Conservation (phyloP, 2,888 invertebrate species). For the Leucophenga maculata region DNA sequence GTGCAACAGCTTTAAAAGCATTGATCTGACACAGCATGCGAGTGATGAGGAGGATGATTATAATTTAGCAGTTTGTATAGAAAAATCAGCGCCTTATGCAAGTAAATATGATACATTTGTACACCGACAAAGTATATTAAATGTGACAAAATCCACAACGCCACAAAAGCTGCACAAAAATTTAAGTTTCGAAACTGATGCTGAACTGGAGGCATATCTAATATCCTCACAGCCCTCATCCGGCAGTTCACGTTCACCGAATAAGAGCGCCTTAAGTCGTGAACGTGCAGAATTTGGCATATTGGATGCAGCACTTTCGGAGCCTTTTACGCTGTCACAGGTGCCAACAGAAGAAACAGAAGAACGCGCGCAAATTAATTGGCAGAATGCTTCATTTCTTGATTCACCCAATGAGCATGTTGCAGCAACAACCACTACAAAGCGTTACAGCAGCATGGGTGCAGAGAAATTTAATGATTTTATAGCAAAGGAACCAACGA, state of each 20-base stretch:
- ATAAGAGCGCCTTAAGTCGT: slow-evolving; percentile 50
- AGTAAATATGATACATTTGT: too few relatives aligned
- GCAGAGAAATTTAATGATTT: slow-evolving; percentile 55
- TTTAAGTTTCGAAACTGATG: slow-evolving; percentile 36
- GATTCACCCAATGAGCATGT: slow-evolving; percentile 46
- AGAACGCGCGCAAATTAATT: slow-evolving; percentile 41
- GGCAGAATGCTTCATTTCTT: slow-evolving; percentile 63
- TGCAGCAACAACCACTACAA: slow-evolving; percentile 39
- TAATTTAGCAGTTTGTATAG: too few relatives aligned
- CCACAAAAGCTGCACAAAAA: not conserved
- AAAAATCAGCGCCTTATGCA: too few relatives aligned
- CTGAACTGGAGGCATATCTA: slow-evolving; percentile 48
- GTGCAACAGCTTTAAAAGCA: too few relatives aligned
- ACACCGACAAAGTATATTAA: too few relatives aligned
- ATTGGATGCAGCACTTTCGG: slow-evolving; percentile 56
- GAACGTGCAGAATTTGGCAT: slow-evolving; percentile 67
- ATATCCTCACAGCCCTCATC: slow-evolving; percentile 27
- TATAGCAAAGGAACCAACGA: slow-evolving; percentile 33
- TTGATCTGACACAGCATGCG: too few relatives aligned
- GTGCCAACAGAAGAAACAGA: slow-evolving; percentile 29
- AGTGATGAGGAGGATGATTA: slow-evolving; percentile 2
- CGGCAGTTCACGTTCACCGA: slow-evolving; percentile 44
- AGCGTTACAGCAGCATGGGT: slow-evolving; percentile 49
- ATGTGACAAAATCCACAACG: too few relatives aligned
- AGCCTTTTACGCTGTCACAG: slow-evolving; percentile 50